phyloP scores from a whole-genome alignment of 2,113 vertebrate species.

The Tachycineta bicolor region DNA sequence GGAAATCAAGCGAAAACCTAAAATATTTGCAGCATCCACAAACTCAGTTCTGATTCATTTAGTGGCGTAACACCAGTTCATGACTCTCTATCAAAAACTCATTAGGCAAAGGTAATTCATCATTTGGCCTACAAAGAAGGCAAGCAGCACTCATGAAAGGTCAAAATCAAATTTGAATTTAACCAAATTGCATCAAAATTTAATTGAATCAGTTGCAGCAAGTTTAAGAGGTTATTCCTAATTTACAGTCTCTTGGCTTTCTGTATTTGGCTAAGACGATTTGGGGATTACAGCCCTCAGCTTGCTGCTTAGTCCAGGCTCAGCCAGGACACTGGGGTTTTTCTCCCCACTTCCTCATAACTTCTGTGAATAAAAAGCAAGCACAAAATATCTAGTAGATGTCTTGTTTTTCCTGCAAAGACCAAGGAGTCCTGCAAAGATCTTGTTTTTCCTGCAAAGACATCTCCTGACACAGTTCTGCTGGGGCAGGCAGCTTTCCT shows the following conservation, averaged over 20 bases:
- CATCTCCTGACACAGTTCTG: background rate
- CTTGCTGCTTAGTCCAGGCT: slow-evolving; percentile 13
- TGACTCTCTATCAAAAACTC: background rate
- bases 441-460: background rate
- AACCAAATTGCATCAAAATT: background rate
- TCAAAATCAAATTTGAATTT: background rate
- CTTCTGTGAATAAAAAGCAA: background rate
- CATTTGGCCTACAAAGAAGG: background rate
- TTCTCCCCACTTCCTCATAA: background rate
- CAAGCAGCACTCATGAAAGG: background rate
- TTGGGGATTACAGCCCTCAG: slow-evolving; percentile 43
- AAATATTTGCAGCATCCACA: background rate
- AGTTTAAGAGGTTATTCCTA: background rate
- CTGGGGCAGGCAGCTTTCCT: accelerated
- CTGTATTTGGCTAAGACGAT: background rate
- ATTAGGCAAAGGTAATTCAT: background rate
- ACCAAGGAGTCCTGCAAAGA: background rate
- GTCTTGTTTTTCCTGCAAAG: background rate
- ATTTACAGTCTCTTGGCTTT: slow-evolving; percentile 1
- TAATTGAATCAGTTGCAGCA: background rate
- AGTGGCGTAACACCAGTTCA: background rate
- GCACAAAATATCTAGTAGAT: accelerated
- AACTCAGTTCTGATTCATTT: background rate
- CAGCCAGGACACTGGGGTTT: background rate
- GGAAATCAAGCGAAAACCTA: background rate